Base-by-base conservation (phyloP, 1,140 invertebrate genomes). In the Drosophila funebris region DNA sequence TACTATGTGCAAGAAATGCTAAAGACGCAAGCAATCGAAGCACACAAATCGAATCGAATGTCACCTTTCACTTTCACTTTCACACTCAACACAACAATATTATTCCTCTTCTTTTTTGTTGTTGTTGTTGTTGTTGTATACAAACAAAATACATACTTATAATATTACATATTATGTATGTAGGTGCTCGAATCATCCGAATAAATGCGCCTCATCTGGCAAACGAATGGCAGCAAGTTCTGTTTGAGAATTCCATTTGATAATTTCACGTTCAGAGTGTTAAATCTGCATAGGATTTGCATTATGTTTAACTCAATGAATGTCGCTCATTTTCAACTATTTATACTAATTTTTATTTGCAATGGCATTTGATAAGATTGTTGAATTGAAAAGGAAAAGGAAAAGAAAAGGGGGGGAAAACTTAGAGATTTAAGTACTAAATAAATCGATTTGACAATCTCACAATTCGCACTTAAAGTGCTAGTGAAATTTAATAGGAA, bases 1-100 rank as follows among this genome's bases (percentile, higher is more conserved):
- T 64, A 76, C 66, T 71, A 36, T 41, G 39, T 20, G 43, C 33
- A 68, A 50, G 20, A 61, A 61, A 61, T 61, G 41, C 7, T 41
- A 60, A 46, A 60, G 57, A 22, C 44, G 18, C 8, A 27, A 20
- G 11, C 33, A 64, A 44, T 16, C 39, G 18, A 41, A 48, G 22
- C 36, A 11, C 14, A 53, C 33, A 29, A 41, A 14, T 27, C 22
- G 20, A 48, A n/a, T n/a, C n/a, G 24, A 27, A 61, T 24, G 18
- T 18, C 14, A 16, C 16, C 14, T 53, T 53, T 20, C 41, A 43
- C 41, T n/a, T n/a, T n/a, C 24, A 44, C 14, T 6, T 6, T 18
- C 39, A 41, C 39, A 20, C 16, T 16, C 13, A 39, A 13, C 33
- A 36, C 36, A 37, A 13, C 37, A 41, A 41, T 36, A 36, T 36